Conservation (phyloP, 2,888 invertebrate genomes). For the Tipula confusa region DNA sequence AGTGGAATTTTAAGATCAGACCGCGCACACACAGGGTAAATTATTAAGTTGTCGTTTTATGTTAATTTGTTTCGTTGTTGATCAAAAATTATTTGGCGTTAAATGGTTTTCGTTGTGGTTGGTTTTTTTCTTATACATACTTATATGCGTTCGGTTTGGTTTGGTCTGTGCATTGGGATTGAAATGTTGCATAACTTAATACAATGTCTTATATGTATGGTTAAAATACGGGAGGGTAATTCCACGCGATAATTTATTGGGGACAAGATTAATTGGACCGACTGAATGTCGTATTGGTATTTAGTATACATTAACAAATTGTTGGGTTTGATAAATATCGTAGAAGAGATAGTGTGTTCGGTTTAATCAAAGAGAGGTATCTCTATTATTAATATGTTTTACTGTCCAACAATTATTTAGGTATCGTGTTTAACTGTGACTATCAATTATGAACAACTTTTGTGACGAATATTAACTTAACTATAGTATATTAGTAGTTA, state of each 20-base stretch:
- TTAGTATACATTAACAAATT: no score
- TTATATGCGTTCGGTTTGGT: no score
- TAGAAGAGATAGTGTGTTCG: no score
- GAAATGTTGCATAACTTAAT: not conserved
- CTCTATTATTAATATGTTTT: no score
- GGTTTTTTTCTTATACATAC: not conserved
- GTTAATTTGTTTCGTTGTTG: not conserved
- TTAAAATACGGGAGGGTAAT: not conserved
- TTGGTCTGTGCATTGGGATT: not conserved
- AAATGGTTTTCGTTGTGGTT: not conserved
- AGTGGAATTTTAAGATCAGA: conserved; percentile 4
- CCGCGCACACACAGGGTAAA: not conserved
- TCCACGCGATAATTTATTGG: not conserved
- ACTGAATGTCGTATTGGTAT: no score
- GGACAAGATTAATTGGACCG: not conserved
- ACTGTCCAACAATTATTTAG: no score
- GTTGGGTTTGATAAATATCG: no score
- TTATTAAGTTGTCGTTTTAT: conserved; percentile 16
- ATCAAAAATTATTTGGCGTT: not conserved
- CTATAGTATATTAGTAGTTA: no score
- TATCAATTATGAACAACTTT: no score
- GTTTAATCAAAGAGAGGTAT: no score
- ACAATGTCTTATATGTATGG: not conserved
- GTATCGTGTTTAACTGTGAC: no score
- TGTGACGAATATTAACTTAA: no score